Base-by-base conservation (phyloP, 2,888 invertebrate species). In the Zonitis immaculata region DNA sequence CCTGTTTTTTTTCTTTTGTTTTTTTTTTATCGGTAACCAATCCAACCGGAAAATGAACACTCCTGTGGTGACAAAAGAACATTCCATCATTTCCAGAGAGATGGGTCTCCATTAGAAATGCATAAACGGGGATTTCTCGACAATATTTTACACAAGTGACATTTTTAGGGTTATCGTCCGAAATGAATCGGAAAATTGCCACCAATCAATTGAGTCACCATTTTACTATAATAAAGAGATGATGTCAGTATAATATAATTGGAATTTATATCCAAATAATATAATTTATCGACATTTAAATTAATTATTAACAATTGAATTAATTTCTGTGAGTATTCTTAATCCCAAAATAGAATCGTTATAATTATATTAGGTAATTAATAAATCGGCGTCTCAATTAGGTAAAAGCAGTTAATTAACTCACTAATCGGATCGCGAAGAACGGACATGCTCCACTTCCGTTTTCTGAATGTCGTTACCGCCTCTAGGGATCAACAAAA, bases 31-130 rank as follows among this genome's bases (percentile, higher is more conserved):
- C 75, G 74, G 70, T 65, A 60, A 64, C 63, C 72, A 76, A 75
- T 75, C 76, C 76, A 70, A 75, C 75, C 76, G 77, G 77, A 77
- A 77, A 77, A 77, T 77, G 76, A 77, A 76, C 76, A 67, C 71
- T 76, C 76, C 73, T 74, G 76, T 70, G 76, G 76, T 74, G 75
- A 75, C 75, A 75, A 76, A 73, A 75, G 73, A 74, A 70, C 76
- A 71, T 71, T 77, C 75, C 74, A 76, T 77, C 77, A 77, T 77
- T 77, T 77, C 76, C 76, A 73, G 70, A 66, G 65, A 69, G 68
- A 71, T 68, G 67, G 71, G 59, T 65, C 30, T 65, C 74, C 75
- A 75, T 75, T 75, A 75, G 73, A 70, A 72, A 74, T 74, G 73
- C 73, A 73, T 72, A 74, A 73, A 74, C 72, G 71, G 69, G 66